These are phyloP conservation scores for Noctua pronuba DNA, from an alignment of 2,888 invertebrate species.

Conservation along the genomic window DNA sequence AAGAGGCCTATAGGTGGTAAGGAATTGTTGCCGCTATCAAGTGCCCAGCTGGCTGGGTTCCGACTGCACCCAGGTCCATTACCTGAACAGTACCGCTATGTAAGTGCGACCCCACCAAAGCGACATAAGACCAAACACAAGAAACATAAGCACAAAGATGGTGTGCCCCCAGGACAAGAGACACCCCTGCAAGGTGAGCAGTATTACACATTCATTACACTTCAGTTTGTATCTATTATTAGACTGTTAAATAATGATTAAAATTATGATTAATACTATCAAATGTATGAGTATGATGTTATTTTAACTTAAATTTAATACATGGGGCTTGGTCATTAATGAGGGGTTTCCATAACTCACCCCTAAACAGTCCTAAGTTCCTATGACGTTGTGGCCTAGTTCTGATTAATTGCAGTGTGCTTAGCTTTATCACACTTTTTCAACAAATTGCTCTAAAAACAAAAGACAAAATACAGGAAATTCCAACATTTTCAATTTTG, in stretches of 20 bases:
- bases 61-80: conserved; percentile 98
- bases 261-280: neutral
- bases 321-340: neutral
- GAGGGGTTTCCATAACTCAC: too few species aligned
- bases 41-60: conserved; percentile 97
- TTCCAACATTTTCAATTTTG: too few species aligned
- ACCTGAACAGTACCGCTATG: conserved; percentile 98
- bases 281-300: neutral
- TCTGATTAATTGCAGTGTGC: too few species aligned
- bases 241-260: neutral
- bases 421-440: too few species aligned
- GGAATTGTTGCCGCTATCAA: conserved; percentile 96
- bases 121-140: conserved; percentile 99
- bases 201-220: neutral
- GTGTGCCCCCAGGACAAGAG: conserved; percentile 94
- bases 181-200: conserved; percentile 92
- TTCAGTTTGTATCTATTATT: neutral
- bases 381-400: too few species aligned
- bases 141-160: conserved; percentile 98
- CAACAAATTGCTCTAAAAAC: too few species aligned
- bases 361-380: too few species aligned
- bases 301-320: neutral
- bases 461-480: too few species aligned
- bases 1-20: conserved; percentile 97
- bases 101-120: conserved; percentile 97